phyloP scores from a whole-genome alignment of 2,888 invertebrate genomes.

The Calameuta idolon region DNA sequence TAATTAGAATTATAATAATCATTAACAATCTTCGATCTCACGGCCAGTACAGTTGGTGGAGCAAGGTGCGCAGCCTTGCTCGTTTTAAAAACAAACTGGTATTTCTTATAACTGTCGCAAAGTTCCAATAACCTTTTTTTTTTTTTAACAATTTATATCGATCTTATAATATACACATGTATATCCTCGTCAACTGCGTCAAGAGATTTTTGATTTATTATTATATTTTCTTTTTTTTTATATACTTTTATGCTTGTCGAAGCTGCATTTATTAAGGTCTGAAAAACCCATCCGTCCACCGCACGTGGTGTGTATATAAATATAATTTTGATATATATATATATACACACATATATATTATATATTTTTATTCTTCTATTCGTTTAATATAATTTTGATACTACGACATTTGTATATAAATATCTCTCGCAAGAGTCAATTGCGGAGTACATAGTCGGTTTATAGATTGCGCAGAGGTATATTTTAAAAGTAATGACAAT shows the following conservation, averaged over 20 bases:
- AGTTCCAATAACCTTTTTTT: not conserved
- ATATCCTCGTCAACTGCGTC: not conserved
- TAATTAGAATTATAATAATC: conserved; percentile 3
- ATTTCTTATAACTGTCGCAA: not conserved
- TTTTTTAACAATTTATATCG: not conserved
- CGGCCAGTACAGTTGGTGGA: conserved; percentile 20
- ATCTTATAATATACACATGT: not conserved
- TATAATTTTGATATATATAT: not conserved
- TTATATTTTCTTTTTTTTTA: not conserved
- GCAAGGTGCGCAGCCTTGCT: not conserved
- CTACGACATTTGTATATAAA: not conserved
- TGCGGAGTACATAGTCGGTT: not conserved
- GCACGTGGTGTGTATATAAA: not conserved
- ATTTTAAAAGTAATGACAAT: not conserved
- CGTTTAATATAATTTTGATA: not conserved
- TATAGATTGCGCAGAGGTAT: not conserved
- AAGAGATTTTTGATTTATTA: not conserved
- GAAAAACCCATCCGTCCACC: conserved; percentile 3
- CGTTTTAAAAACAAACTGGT: not conserved
- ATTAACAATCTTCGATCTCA: conserved; percentile 25
- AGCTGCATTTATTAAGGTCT: not conserved
- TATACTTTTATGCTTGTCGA: not conserved
- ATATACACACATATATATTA: not conserved
- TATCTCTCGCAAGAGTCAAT: not conserved
- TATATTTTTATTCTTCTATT: not conserved